Evolutionary conservation across 2,888 invertebrate species (phyloP).

Genomic region (Drosophila emarginata): DNA sequence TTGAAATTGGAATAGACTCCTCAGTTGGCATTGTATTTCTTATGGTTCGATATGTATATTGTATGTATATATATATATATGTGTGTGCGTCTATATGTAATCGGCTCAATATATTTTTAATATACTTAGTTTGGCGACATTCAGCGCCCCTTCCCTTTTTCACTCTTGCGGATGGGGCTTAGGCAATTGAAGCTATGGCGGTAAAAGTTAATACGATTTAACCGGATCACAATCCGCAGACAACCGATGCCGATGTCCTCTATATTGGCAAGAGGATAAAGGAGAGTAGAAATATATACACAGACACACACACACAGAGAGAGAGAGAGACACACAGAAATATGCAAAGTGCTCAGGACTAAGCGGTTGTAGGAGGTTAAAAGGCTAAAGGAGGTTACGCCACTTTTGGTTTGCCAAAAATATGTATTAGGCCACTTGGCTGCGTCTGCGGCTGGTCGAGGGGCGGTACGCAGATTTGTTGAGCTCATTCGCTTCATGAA

Average conservation of each 20-base stretch:
- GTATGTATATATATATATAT: background rate
- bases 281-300: background rate
- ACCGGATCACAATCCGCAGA: conserved; percentile 67
- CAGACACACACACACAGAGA: background rate
- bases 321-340: conserved; percentile 55
- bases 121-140: conserved; percentile 70
- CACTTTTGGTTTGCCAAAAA: conserved; percentile 66
- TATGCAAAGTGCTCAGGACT: conserved; percentile 60
- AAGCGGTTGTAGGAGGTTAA: conserved; percentile 32
- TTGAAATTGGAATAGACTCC: conserved; percentile 64
- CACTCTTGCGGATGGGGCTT: background rate
- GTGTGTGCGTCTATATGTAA: conserved; percentile 33
- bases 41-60: background rate
- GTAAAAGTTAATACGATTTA: conserved; percentile 76
- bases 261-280: background rate
- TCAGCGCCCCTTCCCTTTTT: conserved; percentile 5
- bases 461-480: conserved; percentile 60
- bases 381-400: conserved; percentile 30
- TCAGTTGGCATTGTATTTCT: conserved; percentile 50
- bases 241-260: conserved; percentile 19
- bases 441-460: conserved; percentile 39
- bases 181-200: conserved; percentile 45
- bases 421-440: conserved; percentile 75
- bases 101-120: conserved; percentile 75
- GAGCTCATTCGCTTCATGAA: conserved; percentile 75